phyloP scores from a whole-genome alignment of 2,888 invertebrate genomes.

The Leuctra nigra region DNA sequence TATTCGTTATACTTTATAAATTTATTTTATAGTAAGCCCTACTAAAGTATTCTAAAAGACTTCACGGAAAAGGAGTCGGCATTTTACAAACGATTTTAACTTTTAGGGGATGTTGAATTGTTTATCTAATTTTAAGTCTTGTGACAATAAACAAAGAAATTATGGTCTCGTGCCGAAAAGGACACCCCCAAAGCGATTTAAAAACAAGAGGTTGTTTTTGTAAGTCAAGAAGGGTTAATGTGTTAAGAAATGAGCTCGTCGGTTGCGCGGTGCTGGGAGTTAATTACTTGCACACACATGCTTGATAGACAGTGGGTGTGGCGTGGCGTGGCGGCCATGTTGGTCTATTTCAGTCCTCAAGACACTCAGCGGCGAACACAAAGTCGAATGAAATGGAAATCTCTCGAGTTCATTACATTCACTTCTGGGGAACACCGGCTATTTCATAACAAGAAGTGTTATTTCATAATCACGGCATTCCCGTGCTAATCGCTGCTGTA shows the following conservation, averaged over 20 bases:
- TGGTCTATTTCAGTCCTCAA: slow-evolving; percentile 6
- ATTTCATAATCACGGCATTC: too few species aligned
- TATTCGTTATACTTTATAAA: too few species aligned
- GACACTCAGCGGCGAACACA: too few species aligned
- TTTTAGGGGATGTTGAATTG: slow-evolving; percentile 18
- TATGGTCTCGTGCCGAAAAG: slow-evolving; percentile 5
- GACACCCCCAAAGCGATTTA: not conserved
- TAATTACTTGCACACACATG: not conserved
- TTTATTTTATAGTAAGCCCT: too few species aligned
- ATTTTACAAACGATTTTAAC: slow-evolving; percentile 4
- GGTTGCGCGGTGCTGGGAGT: not conserved
- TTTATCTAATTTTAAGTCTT: slow-evolving; percentile 25
- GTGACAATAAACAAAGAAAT: slow-evolving; percentile 22
- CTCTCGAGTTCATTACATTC: too few species aligned
- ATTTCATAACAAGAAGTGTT: too few species aligned
- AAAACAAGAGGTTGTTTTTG: slow-evolving; percentile 5
- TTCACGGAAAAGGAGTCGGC: not conserved
- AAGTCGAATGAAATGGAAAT: too few species aligned
- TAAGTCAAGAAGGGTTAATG: slow-evolving; percentile 13
- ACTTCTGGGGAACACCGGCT: too few species aligned
- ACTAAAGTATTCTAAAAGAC: too few species aligned
- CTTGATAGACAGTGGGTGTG: not conserved
- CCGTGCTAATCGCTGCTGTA: too few species aligned
- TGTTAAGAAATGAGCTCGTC: slow-evolving; percentile 5
- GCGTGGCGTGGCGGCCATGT: not conserved